A percentile compares a stretch with the other conserved stretches of the same genome.
These are phyloP conservation scores for Perca fluviatilis DNA, from an alignment of 2,113 vertebrate species.

Conservation along the genomic window DNA sequence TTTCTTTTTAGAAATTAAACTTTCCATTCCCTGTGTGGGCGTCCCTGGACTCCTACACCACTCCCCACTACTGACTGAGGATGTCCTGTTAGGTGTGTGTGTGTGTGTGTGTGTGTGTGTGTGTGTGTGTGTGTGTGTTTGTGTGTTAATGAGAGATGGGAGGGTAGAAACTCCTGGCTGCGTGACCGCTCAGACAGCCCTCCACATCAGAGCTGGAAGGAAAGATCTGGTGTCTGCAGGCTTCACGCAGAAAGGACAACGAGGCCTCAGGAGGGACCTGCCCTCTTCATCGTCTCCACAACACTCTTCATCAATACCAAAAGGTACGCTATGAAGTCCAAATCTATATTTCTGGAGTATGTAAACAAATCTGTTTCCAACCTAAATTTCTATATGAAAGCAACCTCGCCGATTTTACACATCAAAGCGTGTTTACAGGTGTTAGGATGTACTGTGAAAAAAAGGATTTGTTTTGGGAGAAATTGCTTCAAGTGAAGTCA, in stretches of 20 bases:
- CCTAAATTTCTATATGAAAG: neutral
- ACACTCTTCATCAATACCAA: neutral
- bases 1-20: neutral
- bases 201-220: constrained; percentile 31
- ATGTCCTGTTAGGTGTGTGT: constrained; percentile 60
- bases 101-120: neutral
- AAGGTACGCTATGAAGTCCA: constrained; percentile 31
- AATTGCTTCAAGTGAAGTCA: too few relatives aligned
- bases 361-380: too few relatives aligned
- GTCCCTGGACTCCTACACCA: neutral
- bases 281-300: constrained; percentile 23
- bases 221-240: constrained; percentile 26
- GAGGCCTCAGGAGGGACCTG: constrained; percentile 29
- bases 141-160: constrained; percentile 42
- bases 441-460: too few relatives aligned
- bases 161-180: constrained; percentile 34
- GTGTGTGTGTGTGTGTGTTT: constrained; percentile 22
- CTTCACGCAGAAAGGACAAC: neutral
- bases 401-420: too few relatives aligned
- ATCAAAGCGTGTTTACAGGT: neutral
- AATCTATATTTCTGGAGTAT: fast-evolving
- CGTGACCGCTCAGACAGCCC: constrained; percentile 38
- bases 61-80: constrained; percentile 24
- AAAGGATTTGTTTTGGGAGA: too few relatives aligned
- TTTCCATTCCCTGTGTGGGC: neutral